These are phyloP conservation scores for Argyresthia goedartella DNA, from an alignment of 2,888 invertebrate species.

Conservation along the genomic window DNA sequence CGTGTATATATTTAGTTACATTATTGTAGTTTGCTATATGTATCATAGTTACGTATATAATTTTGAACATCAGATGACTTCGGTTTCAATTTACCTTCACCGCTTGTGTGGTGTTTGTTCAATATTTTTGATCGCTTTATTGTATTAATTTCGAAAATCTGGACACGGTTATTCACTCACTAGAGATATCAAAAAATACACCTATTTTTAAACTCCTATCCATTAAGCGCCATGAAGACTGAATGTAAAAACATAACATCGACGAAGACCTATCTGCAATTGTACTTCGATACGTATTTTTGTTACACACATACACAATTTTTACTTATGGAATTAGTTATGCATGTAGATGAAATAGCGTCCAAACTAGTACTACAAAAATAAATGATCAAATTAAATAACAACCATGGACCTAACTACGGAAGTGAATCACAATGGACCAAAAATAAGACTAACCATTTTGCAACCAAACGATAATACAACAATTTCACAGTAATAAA, in stretches of 20 bases:
- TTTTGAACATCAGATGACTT: constrained; percentile 68
- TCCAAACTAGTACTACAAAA: constrained; percentile 23
- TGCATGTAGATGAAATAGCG: constrained; percentile 26
- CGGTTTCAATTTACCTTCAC: constrained; percentile 37
- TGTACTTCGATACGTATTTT: constrained; percentile 71
- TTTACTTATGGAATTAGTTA: constrained; percentile 48
- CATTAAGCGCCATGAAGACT: constrained; percentile 31
- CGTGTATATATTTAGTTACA: constrained; percentile 68
- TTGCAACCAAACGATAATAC: constrained; percentile 57
- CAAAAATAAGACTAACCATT: constrained; percentile 44
- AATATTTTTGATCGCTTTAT: constrained; percentile 30
- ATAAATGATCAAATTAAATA: constrained; percentile 38
- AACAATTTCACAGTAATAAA: constrained; percentile 64
- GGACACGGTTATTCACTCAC: constrained; percentile 44
- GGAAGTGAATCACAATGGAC: constrained; percentile 34
- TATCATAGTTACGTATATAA: constrained; percentile 70
- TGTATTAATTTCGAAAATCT: constrained; percentile 27
- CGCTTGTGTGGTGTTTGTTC: constrained; percentile 27
- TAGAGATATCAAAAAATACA: constrained; percentile 16
- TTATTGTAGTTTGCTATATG: constrained; percentile 67
- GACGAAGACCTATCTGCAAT: constrained; percentile 55
- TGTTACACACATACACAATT: constrained; percentile 32
- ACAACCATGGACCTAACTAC: constrained; percentile 42
- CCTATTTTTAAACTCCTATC: constrained; percentile 35
- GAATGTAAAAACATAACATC: constrained; percentile 39